Evolutionary conservation across 1,140 invertebrate species (phyloP), one percentile per base, ranked within the genome.

Genomic region (Drosophila nasuta): DNA sequence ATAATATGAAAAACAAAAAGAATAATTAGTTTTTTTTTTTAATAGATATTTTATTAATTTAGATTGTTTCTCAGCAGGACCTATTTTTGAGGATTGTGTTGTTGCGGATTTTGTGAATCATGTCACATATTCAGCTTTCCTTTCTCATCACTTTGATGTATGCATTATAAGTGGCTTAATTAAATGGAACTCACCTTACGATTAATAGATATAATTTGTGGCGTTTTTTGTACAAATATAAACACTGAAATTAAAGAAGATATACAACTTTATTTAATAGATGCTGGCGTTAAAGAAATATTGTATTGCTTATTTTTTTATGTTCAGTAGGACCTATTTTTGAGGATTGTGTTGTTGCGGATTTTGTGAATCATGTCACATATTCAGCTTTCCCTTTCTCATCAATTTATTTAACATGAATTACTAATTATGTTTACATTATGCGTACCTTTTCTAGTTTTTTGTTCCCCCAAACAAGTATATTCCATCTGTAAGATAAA

Each of bases 71-170:
- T 91, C 90, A 91, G 90, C 52, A 91, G 90, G 90, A 88, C 90
- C 85, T 91, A 91, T 86, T 91, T 79, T 72, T 54, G 65, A 81
- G 82, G 83, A 89, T 81, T 68, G 73, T 73, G 69, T 83, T 91
- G 80, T 91, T 91, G 89, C 89, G 90, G 85, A 75, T 76, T 69
- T 75, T 90, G 86, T 79, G 89, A 86, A 91, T 91, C 90, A 91
- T 90, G 56, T 49, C 89, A 87, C 89, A 91, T 15, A 77, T 79
- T 88, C 83, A 88, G 77, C 17, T 52, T 64, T 80, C 58, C 51
- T 52, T 85, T 85, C 54, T 89, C 85, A 90, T 89, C 87, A 86
- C 48, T 59, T 46, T 43, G 0, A 15, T 15, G 11, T 41, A 46
- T 17, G 15, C 5, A 10, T 51, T 38, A 35, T 7, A 43, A 43